phyloP scores from a whole-genome alignment of 1,140 invertebrate species.

The Hylyphantes graminicola region DNA sequence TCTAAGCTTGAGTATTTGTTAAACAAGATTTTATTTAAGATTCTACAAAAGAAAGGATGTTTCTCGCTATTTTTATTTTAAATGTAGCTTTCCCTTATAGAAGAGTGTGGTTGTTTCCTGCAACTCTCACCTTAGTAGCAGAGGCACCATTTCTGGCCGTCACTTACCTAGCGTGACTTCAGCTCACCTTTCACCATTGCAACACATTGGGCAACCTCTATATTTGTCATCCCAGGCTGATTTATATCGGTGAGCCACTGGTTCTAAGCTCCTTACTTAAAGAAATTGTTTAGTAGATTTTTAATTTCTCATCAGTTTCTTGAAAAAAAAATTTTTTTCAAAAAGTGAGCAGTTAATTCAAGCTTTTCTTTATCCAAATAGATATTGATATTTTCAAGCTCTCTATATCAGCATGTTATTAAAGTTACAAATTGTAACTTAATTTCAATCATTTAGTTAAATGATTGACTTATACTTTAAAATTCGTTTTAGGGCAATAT shows the following conservation, averaged over 20 bases:
- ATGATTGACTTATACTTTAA: too few species aligned
- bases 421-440: too few species aligned
- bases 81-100: constrained; percentile 12
- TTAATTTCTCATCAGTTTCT: too few species aligned
- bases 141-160: constrained; percentile 31
- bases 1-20: neutral
- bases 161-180: constrained; percentile 63
- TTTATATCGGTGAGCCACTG: constrained; percentile 61
- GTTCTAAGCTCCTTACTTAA: too few species aligned
- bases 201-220: constrained; percentile 66
- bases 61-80: neutral
- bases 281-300: too few species aligned
- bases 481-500: too few species aligned
- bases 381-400: too few species aligned
- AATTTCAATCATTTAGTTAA: too few species aligned
- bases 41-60: neutral
- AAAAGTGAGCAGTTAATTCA: too few species aligned
- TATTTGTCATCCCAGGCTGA: constrained; percentile 63
- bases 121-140: constrained; percentile 20
- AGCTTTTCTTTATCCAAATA: too few species aligned
- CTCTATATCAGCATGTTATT: too few species aligned
- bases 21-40: neutral
- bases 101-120: constrained; percentile 43
- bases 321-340: too few species aligned
- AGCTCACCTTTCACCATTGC: constrained; percentile 64